Evolutionary conservation across 2,797 vertebrate genomes (phyloP), one percentile per base, ranked within the genome.

Genomic region (Triplophysa yarkandensis): DNA sequence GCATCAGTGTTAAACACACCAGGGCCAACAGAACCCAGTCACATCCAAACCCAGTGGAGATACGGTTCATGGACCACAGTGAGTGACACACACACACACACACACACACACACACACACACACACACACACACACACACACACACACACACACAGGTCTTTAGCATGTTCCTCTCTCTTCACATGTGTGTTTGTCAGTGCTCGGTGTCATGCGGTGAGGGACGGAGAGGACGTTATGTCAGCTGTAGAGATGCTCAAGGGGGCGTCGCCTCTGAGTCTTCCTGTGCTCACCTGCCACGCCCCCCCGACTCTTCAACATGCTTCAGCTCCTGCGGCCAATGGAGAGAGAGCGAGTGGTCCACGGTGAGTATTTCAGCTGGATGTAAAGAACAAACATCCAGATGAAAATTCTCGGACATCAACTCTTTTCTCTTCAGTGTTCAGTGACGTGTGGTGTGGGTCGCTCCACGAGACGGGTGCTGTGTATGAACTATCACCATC

Each of bases 41-140:
- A 90, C 68, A 90, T 91, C 63, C 80, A 81, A 66, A 92, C 92
- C 16, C 94, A 98, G 50, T 99, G 97, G 97, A 90, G 97, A 94
- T 94, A 93, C 0, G 97, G 97, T 68, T 98, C 96, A 55, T 99
- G 97, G 97, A 97, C 96, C 0, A 90, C 93, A 71, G 97, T 99
- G 89, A 92, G 95, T 89, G 27, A 63, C 34, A 36, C 34, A 11
- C 34, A 11, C 34, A 36, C 9, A 11, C 34, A 36, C 34, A 36
- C 1, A 36, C 39, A 46, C 74, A 57, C 43, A 44, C 68, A 36
- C 34, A 36, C 9, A 11, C 9, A 36, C 34, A 36, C 34, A 36
- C 34, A 36, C 34, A 36, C 34, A 36, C 6, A 7, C 2, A 36
- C 8, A 36, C 28, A 27, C 34, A 34, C 44, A 34, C 50, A 41